phyloP scores from a whole-genome alignment of 2,113 vertebrate species.

The Cyprinodon brontotheroides region DNA sequence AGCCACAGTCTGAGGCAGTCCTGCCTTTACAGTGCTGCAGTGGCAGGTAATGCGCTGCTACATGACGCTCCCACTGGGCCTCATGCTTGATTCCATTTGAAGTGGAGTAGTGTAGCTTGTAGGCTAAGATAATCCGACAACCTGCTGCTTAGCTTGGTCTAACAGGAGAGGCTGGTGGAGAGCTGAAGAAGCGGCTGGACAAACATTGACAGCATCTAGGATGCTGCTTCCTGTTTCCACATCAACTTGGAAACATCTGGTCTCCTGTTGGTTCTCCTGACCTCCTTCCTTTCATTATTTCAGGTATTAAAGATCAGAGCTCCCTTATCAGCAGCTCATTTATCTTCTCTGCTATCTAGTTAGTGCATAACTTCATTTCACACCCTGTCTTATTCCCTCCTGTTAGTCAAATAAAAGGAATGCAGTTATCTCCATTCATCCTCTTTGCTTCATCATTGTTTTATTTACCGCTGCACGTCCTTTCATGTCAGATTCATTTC shows the following conservation, averaged over 20 bases:
- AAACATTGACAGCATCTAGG: not conserved
- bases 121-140: not conserved
- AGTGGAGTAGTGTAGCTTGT: not conserved
- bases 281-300: not conserved
- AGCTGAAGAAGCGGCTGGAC: not conserved
- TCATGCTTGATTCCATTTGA: not conserved
- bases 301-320: not conserved
- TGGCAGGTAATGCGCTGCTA: constrained; percentile 1
- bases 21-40: not conserved
- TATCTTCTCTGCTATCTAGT: not conserved
- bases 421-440: not conserved
- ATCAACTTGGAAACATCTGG: constrained; percentile 8
- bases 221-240: not conserved
- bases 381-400: not conserved
- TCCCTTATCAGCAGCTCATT: not conserved
- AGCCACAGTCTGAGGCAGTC: not conserved
- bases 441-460: not conserved
- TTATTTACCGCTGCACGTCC: not conserved
- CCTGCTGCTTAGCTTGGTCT: constrained; percentile 9
- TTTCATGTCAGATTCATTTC: not conserved
- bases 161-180: not conserved
- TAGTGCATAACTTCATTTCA: not conserved
- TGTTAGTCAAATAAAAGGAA: not conserved
- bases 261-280: not conserved
- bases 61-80: not conserved